Percentiles rank a stretch among this genome's conserved stretches.
Conservation (phyloP, 92 coral and sea anemone genomes). For the Hydrozoanthus gracilis region DNA sequence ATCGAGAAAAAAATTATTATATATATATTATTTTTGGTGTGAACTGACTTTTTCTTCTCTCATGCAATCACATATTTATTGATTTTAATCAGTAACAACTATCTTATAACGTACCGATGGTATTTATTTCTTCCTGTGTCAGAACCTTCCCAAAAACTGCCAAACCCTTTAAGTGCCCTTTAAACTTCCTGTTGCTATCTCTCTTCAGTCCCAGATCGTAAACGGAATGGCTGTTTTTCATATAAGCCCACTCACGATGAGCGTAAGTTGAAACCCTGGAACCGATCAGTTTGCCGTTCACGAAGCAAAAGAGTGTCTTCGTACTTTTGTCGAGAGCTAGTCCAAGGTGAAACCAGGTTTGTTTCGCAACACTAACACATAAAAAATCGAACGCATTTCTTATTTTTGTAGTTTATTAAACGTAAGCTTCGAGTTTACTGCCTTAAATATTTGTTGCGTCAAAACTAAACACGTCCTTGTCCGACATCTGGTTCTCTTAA, state of each 20-base stretch:
- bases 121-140: not conserved
- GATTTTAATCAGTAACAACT: too few species aligned
- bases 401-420: too few species aligned
- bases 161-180: slow-evolving; percentile 9
- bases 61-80: too few species aligned
- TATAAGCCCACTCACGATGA: not conserved
- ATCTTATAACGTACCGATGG: not conserved
- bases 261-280: not conserved
- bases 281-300: slow-evolving; percentile 7
- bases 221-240: slow-evolving; percentile 23
- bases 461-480: too few species aligned
- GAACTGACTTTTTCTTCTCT: too few species aligned
- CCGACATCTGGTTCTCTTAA: too few species aligned
- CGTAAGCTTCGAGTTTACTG: too few species aligned
- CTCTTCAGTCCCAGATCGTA: slow-evolving; percentile 35
- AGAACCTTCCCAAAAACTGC: slow-evolving; percentile 22
- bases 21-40: too few species aligned
- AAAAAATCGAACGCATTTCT: not conserved
- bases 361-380: not conserved
- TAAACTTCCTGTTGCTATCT: not conserved
- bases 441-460: too few species aligned
- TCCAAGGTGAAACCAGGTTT: slow-evolving; percentile 28
- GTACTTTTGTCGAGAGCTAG: not conserved
- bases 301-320: not conserved
- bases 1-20: too few species aligned